Evolutionary conservation across 2,113 vertebrate species (phyloP).

Genomic region (Phylloscopus trochilus): DNA sequence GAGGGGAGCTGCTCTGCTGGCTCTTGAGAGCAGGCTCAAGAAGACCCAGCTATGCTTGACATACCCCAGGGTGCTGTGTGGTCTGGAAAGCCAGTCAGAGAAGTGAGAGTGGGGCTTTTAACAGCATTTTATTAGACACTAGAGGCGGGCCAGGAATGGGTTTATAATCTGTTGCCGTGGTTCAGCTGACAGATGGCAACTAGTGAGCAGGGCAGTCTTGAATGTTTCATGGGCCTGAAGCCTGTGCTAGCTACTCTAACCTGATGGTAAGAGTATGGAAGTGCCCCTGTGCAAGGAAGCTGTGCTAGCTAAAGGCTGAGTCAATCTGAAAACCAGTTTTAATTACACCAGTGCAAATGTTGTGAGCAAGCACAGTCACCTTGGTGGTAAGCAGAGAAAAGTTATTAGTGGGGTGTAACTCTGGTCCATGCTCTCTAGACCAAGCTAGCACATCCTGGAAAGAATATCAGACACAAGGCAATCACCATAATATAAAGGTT

Average conservation of each 20-base stretch:
- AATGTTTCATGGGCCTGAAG: neutral
- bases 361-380: neutral
- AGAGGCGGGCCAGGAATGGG: neutral
- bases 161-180: constrained; percentile 12
- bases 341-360: neutral
- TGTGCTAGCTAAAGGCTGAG: neutral
- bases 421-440: neutral
- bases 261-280: neutral
- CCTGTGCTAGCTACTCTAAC: neutral
- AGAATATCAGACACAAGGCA: neutral
- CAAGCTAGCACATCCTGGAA: neutral
- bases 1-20: neutral
- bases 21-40: neutral
- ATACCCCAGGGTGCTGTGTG: neutral
- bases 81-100: neutral
- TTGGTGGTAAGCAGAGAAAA: neutral
- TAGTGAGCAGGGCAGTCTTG: neutral
- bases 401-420: neutral
- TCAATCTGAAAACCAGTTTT: neutral
- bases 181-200: constrained; percentile 33
- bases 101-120: neutral
- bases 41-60: neutral
- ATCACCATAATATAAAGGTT: neutral
- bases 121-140: neutral
- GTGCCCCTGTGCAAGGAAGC: neutral